These are phyloP conservation scores for Oeneis ivallda DNA, from an alignment of 2,888 invertebrate genomes.

Conservation along the genomic window DNA sequence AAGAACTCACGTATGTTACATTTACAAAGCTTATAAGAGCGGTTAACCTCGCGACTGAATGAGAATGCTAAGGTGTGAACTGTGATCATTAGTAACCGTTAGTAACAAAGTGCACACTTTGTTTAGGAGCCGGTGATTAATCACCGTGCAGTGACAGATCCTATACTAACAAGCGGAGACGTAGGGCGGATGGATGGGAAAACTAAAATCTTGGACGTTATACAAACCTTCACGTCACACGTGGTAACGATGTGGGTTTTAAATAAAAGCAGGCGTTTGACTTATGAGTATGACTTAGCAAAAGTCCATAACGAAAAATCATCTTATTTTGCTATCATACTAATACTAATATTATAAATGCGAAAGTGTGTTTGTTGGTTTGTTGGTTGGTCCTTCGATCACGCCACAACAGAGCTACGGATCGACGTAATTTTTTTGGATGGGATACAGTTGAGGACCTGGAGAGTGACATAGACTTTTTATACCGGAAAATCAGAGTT, in stretches of 20 bases:
- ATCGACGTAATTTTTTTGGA: too few relatives aligned
- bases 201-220: constrained; percentile 7
- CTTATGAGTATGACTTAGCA: too few relatives aligned
- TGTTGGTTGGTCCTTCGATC: too few relatives aligned
- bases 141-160: constrained; percentile 45
- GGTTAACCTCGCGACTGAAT: constrained; percentile 23
- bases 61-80: constrained; percentile 25
- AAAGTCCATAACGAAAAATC: too few relatives aligned
- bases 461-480: too few relatives aligned
- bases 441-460: too few relatives aligned
- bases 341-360: too few relatives aligned
- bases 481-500: too few relatives aligned
- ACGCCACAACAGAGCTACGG: too few relatives aligned
- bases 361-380: too few relatives aligned
- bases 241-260: neutral
- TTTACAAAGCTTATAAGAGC: constrained; percentile 15
- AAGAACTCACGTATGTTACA: constrained; percentile 12
- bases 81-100: constrained; percentile 68
- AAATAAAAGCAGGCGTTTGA: too few relatives aligned
- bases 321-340: too few relatives aligned
- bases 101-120: constrained; percentile 43
- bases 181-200: constrained; percentile 11
- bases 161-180: constrained; percentile 28
- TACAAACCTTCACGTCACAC: neutral
- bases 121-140: constrained; percentile 49